Evolutionary conservation across 2,888 invertebrate species (phyloP).

Genomic region (Xylota sylvarum): DNA sequence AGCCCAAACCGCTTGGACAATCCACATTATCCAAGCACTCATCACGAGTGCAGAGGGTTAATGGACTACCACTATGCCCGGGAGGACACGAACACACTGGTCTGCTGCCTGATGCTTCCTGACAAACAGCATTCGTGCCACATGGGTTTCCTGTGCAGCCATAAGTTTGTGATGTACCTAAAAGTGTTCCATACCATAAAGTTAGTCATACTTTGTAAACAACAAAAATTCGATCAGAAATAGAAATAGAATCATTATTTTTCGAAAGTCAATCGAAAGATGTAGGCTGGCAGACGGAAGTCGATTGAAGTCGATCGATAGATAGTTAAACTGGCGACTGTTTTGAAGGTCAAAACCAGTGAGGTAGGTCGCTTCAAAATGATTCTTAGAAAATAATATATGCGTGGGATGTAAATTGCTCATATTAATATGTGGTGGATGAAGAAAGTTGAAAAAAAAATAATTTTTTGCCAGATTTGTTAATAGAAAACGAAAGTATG

Average conservation of each 20-base stretch:
- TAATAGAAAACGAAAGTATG: background rate
- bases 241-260: constrained; percentile 12
- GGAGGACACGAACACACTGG: constrained; percentile 93
- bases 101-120: constrained; percentile 88
- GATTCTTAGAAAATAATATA: background rate
- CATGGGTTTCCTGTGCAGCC: constrained; percentile 88
- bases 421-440: constrained; percentile 4
- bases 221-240: constrained; percentile 4
- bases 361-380: background rate
- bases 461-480: background rate
- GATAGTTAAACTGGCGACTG: background rate
- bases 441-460: constrained; percentile 3
- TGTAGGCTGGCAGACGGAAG: constrained; percentile 14
- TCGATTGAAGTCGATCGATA: background rate
- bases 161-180: constrained; percentile 76
- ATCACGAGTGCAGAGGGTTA: constrained; percentile 89
- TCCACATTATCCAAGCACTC: constrained; percentile 92
- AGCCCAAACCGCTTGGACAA: constrained; percentile 90
- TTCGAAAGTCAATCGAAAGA: constrained; percentile 11
- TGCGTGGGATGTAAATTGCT: constrained; percentile 31
- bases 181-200: constrained; percentile 1
- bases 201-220: constrained; percentile 5
- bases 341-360: constrained; percentile 23
- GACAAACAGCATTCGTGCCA: constrained; percentile 89
- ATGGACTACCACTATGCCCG: constrained; percentile 92